A percentile compares a stretch with the other conserved stretches of the same genome.
Conservation (phyloP, 2,113 vertebrate species). For the Lanius ludovicianus region DNA sequence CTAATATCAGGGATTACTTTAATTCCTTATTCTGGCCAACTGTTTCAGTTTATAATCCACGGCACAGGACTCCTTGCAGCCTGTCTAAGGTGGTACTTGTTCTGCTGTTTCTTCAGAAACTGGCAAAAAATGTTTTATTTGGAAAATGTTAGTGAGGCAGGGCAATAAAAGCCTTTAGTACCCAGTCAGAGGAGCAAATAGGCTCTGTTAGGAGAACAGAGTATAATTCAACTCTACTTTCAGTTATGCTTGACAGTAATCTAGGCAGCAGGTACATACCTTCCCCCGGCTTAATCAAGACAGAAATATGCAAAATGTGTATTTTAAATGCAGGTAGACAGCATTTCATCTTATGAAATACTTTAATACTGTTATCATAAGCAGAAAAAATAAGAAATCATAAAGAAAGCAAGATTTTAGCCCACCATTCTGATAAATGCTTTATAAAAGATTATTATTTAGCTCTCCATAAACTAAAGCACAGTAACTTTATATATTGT, state of each 20-base stretch:
- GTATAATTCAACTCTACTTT: background rate
- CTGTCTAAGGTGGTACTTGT: background rate
- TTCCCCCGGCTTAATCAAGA: background rate
- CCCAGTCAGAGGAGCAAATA: background rate
- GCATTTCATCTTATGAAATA: background rate
- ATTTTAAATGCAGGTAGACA: background rate
- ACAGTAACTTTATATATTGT: background rate
- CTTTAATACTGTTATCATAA: background rate
- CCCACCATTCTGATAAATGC: background rate
- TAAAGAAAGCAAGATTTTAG: background rate
- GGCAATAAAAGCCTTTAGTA: background rate
- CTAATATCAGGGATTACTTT: conserved; percentile 42
- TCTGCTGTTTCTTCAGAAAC: background rate
- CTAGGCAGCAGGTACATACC: background rate
- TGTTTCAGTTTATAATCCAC: background rate
- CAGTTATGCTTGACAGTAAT: background rate
- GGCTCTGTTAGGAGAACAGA: background rate
- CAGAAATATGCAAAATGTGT: background rate
- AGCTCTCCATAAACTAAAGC: background rate
- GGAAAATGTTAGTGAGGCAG: conserved; percentile 6
- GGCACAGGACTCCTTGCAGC: background rate
- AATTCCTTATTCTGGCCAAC: conserved; percentile 43
- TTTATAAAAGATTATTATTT: background rate
- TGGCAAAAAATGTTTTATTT: background rate
- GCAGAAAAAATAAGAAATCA: background rate